Evolutionary conservation across 2,797 vertebrate genomes (phyloP).

Genomic region (Geotrypetes seraphini): DNA sequence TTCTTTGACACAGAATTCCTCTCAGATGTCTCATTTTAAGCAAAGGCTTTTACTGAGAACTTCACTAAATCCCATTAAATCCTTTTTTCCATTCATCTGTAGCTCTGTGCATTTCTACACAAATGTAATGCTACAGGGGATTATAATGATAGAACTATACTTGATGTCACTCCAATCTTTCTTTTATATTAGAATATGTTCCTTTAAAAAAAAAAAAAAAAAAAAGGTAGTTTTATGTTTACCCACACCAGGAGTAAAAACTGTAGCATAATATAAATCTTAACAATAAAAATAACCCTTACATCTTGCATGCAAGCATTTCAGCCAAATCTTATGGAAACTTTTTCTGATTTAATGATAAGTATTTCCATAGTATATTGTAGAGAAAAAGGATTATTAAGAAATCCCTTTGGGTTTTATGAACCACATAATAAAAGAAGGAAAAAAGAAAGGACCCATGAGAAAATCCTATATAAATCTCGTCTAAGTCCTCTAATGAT

Average conservation of each 20-base stretch:
- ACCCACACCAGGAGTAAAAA: neutral
- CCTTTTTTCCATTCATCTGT: slow-evolving; percentile 24
- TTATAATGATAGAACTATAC: slow-evolving; percentile 9
- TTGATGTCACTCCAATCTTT: slow-evolving; percentile 1
- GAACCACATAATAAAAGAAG: too few species aligned
- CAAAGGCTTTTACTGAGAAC: slow-evolving; percentile 32
- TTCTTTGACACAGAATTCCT: slow-evolving; percentile 30
- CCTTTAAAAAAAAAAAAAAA: too few species aligned
- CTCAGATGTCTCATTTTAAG: slow-evolving; percentile 20
- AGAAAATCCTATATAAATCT: too few species aligned
- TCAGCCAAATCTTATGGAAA: slow-evolving; percentile 9
- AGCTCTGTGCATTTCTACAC: slow-evolving; percentile 17
- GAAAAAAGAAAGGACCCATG: too few species aligned
- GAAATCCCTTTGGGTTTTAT: neutral
- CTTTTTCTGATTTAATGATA: neutral
- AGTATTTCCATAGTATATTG: neutral
- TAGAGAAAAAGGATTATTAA: neutral
- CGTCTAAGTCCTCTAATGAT: too few species aligned
- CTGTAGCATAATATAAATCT: slow-evolving; percentile 10
- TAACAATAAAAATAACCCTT: slow-evolving; percentile 8
- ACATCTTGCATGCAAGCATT: too few species aligned
- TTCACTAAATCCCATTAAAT: slow-evolving; percentile 34
- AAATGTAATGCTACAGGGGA: slow-evolving; percentile 8
- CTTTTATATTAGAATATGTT: slow-evolving; percentile 11
- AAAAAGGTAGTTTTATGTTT: slow-evolving; percentile 10